Evolutionary conservation across 30 jellyfish, hydroid and myxozoan species (phyloP).

Genomic region (Hydractinia symbiolongicarpus): DNA sequence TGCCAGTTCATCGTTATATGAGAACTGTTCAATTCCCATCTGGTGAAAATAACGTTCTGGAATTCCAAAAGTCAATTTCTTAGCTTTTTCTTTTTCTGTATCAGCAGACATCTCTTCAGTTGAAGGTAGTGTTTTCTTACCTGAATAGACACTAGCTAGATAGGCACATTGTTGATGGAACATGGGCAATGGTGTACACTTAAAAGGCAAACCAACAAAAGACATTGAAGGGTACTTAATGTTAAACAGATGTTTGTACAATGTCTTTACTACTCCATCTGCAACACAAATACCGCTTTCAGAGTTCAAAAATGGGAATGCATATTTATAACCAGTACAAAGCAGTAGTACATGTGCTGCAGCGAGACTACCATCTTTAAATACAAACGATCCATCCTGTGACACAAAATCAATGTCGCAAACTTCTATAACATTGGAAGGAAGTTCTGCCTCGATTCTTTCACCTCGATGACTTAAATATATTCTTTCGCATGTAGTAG

Average conservation of each 20-base stretch:
- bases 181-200: constrained; percentile 49
- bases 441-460: constrained; percentile 17
- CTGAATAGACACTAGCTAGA: constrained; percentile 32
- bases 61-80: constrained; percentile 25
- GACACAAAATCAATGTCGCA: constrained; percentile 29
- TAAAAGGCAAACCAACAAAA: constrained; percentile 39
- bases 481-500: constrained; percentile 43
- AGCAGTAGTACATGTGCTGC: constrained; percentile 45
- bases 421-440: constrained; percentile 38
- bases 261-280: constrained; percentile 1
- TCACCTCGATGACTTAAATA: constrained; percentile 49
- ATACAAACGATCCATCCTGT: constrained; percentile 45
- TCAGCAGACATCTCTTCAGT: constrained; percentile 36
- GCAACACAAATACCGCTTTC: constrained; percentile 37
- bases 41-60: constrained; percentile 53
- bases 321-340: constrained; percentile 65
- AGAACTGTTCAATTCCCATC: not conserved
- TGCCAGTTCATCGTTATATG: not conserved
- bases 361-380: constrained; percentile 31
- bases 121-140: constrained; percentile 38
- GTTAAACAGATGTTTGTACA: constrained; percentile 57
- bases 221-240: constrained; percentile 50
- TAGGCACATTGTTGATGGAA: constrained; percentile 57
- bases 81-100: not conserved
- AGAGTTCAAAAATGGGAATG: constrained; percentile 53